Conservation (phyloP, 2,797 vertebrate genomes). For the Crypturellus tataupa region DNA sequence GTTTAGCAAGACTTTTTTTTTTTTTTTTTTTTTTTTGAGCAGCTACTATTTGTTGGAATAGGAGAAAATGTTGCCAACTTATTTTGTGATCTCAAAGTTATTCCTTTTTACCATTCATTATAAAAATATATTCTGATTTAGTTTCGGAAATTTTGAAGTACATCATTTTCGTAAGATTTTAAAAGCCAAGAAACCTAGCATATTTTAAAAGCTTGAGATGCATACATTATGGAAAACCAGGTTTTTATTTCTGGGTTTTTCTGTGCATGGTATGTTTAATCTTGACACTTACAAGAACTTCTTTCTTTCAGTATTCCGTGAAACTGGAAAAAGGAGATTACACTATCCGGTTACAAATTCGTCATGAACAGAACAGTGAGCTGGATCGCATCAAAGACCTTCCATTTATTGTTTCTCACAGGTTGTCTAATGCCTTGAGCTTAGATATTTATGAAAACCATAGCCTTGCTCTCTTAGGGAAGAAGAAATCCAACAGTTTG, state of each 20-base stretch:
- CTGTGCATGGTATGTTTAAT: background rate
- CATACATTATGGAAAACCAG: background rate
- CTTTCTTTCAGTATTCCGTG: constrained; percentile 91
- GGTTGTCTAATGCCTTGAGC: constrained; percentile 91
- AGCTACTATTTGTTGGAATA: background rate
- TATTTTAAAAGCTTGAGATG: background rate
- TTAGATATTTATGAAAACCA: constrained; percentile 96
- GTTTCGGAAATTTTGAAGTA: background rate
- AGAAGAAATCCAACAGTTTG: constrained; percentile 94
- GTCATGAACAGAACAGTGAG: constrained; percentile 94
- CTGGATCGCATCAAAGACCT: constrained; percentile 97
- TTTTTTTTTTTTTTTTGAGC: background rate
- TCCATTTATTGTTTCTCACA: constrained; percentile 95
- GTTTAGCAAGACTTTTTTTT: background rate
- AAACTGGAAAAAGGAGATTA: constrained; percentile 99
- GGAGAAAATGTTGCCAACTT: background rate
- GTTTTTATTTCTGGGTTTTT: constrained; percentile 1
- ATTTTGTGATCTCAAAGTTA: background rate
- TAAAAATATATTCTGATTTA: background rate
- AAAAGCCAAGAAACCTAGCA: background rate
- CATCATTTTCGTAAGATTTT: background rate
- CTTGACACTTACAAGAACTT: constrained; percentile 49
- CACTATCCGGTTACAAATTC: constrained; percentile 94
- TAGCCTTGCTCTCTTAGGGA: constrained; percentile 92
- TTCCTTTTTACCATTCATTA: background rate